Evolutionary conservation across 2,888 invertebrate species (phyloP).

Genomic region (Meloe dianella): DNA sequence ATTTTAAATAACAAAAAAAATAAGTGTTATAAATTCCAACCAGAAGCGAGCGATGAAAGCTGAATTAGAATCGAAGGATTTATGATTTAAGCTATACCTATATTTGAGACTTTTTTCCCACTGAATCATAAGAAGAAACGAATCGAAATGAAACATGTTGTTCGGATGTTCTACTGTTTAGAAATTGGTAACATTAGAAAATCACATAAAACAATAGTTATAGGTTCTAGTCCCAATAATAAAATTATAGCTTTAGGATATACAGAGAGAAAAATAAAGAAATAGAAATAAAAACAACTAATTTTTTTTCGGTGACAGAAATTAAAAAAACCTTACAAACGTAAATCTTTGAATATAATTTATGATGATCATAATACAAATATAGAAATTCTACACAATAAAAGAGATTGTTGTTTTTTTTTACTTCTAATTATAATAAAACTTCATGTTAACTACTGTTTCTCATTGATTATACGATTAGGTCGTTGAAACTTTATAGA

Average conservation of each 20-base stretch:
- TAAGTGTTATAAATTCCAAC: constrained; percentile 23
- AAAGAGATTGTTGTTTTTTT: constrained; percentile 5
- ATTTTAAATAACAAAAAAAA: constrained; percentile 16
- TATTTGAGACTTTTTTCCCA: not conserved
- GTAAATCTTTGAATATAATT: not conserved
- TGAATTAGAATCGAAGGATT: constrained; percentile 31
- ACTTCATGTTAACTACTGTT: constrained; percentile 32
- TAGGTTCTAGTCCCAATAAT: not conserved
- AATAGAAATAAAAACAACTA: not conserved
- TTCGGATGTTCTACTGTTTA: not conserved
- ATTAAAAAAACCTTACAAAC: constrained; percentile 6
- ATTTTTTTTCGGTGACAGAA: not conserved
- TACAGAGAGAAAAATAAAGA: not conserved
- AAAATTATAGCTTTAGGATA: constrained; percentile 1
- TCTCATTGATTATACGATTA: constrained; percentile 24
- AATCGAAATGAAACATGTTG: not conserved
- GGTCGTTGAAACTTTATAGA: constrained; percentile 4
- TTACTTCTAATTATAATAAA: constrained; percentile 26
- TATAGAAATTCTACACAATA: constrained; percentile 15
- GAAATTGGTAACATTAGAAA: not conserved
- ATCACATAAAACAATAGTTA: constrained; percentile 13
- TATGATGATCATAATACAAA: constrained; percentile 9
- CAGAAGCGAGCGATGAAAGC: constrained; percentile 30
- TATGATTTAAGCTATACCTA: constrained; percentile 15
- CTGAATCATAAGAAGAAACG: not conserved